A percentile compares a stretch with the other conserved stretches of the same genome.
These are phyloP conservation scores for Magallana nippona DNA, from an alignment of 2,888 invertebrate species.

Conservation along the genomic window DNA sequence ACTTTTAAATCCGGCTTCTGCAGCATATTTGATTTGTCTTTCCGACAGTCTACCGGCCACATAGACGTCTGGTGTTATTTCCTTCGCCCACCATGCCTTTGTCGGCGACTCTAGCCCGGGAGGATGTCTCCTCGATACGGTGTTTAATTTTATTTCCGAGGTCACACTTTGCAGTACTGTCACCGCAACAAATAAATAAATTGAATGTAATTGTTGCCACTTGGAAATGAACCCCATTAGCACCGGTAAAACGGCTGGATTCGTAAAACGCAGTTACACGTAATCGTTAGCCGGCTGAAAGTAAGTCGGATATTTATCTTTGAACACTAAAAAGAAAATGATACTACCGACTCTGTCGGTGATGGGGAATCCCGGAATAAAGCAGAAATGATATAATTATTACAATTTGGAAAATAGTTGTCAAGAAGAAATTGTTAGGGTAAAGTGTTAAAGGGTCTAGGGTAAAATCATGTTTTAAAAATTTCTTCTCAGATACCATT, in stretches of 20 bases:
- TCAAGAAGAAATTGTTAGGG: no score
- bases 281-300: background rate
- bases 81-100: constrained; percentile 76
- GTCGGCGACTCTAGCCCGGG: constrained; percentile 67
- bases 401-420: no score
- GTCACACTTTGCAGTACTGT: background rate
- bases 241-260: background rate
- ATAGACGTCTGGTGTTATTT: constrained; percentile 70
- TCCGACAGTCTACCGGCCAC: constrained; percentile 71
- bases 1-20: constrained; percentile 72
- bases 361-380: no score
- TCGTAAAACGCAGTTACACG: background rate
- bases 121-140: constrained; percentile 39
- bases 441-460: no score
- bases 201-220: background rate
- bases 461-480: no score
- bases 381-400: no score
- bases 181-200: background rate
- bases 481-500: no score
- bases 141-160: constrained; percentile 5
- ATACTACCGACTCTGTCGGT: no score
- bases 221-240: background rate
- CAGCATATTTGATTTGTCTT: constrained; percentile 72
- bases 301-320: no score
- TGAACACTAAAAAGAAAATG: no score